A percentile compares a stretch with the other conserved stretches of the same genome.
Evolutionary conservation across 2,797 vertebrate species (phyloP).

Genomic region (Megalops cyprinoides): DNA sequence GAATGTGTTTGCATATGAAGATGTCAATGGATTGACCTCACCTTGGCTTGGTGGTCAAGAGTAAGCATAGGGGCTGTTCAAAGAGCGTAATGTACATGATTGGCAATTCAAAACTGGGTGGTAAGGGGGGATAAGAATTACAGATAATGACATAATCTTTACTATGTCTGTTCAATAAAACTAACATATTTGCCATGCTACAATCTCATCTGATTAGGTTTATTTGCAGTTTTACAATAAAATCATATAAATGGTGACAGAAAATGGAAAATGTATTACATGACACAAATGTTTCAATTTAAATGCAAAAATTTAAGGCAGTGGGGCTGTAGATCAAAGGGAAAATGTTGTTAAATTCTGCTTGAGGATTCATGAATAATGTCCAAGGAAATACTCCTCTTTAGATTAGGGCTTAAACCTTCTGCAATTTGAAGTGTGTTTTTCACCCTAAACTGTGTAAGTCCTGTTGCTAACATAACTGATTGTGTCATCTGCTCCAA

Average conservation of each 20-base stretch:
- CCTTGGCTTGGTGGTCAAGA: no score
- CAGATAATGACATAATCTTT: no score
- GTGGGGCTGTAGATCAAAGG: slow-evolving; percentile 61
- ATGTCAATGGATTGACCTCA: no score
- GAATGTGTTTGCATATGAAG: no score
- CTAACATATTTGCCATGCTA: no score
- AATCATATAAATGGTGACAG: slow-evolving; percentile 49
- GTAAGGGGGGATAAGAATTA: no score
- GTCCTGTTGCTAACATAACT: slow-evolving; percentile 72
- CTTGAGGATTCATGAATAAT: slow-evolving; percentile 68
- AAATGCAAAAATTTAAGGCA: slow-evolving; percentile 71
- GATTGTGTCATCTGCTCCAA: slow-evolving; percentile 71
- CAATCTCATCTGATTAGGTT: no score
- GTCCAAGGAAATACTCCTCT: slow-evolving; percentile 65
- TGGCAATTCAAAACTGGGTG: no score
- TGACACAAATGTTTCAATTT: slow-evolving; percentile 71
- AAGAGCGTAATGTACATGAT: no score
- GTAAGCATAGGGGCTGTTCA: no score
- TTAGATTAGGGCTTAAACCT: slow-evolving; percentile 73
- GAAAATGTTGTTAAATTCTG: slow-evolving; percentile 60
- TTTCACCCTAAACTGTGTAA: slow-evolving; percentile 71
- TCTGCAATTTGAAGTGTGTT: slow-evolving; percentile 66
- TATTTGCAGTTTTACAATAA: no score
- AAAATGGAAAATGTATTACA: slow-evolving; percentile 73
- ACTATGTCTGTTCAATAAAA: no score